A percentile compares a stretch with the other conserved stretches of the same genome.
Evolutionary conservation across 2,113 vertebrate species (phyloP).

Genomic region (Corythornis madagascariensis): DNA sequence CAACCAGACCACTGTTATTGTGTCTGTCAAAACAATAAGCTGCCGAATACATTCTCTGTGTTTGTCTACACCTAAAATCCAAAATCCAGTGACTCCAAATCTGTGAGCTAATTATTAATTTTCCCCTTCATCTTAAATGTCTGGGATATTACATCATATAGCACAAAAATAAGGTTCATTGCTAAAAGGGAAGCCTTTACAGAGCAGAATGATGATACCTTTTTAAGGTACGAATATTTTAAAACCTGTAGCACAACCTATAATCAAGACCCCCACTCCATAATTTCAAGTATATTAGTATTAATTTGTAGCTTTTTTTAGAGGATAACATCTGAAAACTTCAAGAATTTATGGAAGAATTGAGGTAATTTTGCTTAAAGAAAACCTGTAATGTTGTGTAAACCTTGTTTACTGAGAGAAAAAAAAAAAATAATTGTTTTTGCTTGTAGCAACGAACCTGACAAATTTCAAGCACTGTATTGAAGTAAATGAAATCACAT

Average conservation of each 20-base stretch:
- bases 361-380: background rate
- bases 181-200: background rate
- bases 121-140: background rate
- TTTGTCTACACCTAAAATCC: background rate
- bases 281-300: background rate
- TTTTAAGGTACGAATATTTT: background rate
- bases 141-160: background rate
- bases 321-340: background rate
- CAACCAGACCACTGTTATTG: background rate
- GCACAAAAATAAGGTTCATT: background rate
- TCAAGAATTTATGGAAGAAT: background rate
- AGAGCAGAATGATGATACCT: background rate
- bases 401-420: background rate
- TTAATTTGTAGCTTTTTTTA: conserved; percentile 27
- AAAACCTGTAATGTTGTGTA: background rate
- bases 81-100: background rate
- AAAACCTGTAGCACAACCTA: background rate
- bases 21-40: background rate
- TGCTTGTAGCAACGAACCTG: background rate
- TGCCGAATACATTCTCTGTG: background rate
- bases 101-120: background rate
- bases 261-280: background rate
- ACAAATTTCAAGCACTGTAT: background rate
- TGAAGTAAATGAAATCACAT: background rate
- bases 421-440: background rate